Base-by-base conservation (phyloP, 2,797 vertebrate genomes). In the Fistularia commersonii region DNA sequence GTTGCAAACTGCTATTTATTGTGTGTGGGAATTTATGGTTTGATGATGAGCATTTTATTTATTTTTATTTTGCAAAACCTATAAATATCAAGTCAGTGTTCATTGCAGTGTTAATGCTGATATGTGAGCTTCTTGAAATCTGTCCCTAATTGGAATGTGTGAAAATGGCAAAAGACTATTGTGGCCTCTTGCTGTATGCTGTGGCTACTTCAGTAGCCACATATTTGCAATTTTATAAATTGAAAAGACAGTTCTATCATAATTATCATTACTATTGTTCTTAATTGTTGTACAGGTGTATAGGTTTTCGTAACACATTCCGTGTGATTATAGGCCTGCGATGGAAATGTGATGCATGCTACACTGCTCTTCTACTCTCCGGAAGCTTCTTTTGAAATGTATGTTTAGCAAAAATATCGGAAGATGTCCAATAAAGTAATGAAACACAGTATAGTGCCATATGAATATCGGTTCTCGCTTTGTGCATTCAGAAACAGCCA, bases 341-440 rank as follows among this genome's bases (percentile, higher is more conserved):
- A 80, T 82, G 70, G 71, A 86, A 89, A 84, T 71, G 79, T 85
- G 81, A 83, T 87, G 90, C 89, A 91, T 91, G 89, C 76, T 79
- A 76, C 72, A 77, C 61, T 60, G 69, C 80, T 85, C 76, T 72
- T 85, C 66, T 76, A 76, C 66, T 79, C 75, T 23, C 23, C 23
- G 23, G 23, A 23, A 71, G 81, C 69, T 80, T 87, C 74, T 86
- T 77, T 85, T 84, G 61, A 88, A 79, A 76, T 86, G 82, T 88
- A 83, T 88, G 84, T 87, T 72, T 57, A 76, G 73, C 56, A 68
- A 66, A 72, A 76, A 69, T 45, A 43, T 57, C 43, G 69, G 76
- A 83, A 79, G 57, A 78, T 62, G 51, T 80, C 69, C 46, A 87
- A 82, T 79, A 85, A 87, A 74, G 40, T 66, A 61, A 71, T 63